Base-by-base conservation (phyloP, 2,888 invertebrate genomes). In the Teleogryllus oceanicus region DNA sequence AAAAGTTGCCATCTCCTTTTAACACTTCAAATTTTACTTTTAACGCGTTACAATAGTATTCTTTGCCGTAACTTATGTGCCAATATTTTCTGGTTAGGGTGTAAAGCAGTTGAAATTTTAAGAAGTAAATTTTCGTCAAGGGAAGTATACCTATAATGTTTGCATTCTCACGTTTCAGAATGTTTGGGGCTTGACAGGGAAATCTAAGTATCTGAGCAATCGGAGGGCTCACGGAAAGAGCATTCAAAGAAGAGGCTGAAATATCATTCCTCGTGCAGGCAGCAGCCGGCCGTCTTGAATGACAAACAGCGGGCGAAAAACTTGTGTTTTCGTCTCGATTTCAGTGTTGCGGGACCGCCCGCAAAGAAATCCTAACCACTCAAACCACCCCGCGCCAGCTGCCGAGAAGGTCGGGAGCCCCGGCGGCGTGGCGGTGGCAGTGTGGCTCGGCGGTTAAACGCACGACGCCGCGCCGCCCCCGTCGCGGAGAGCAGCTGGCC, bases 321-420 rank as follows among this genome's bases (percentile, higher is more conserved):
- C 62, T n/a, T n/a, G 62, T 62, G 62, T 62, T 62, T 62, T 62
- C 62, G 62, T 62, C 62, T 62, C 62, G n/a, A 62, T 62, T 62
- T 62, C 62, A 62, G 62, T 62, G 62, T 62, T 62, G 62, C 62
- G 62, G 62, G 62, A 18, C 62, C 62, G 4, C 13, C 16, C 62
- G n/a, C 13, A 62, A 62, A n/a, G 62, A 62, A 62, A 62, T 62
- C 62, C 62, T 62, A 62, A 62, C 62, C n/a, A 62, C 62, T 62
- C 16, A 62, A n/a, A 62, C 13, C 62, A 62, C 62, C n/a, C 62
- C 62, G 13, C 62, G 62, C 13, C 62, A 62, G 62, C 62, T 62
- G 62, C 62, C 62, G 62, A 62, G n/a, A 11, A 62, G 62, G 62
- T 62, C n/a, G 62, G 62, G 62, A 62, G 13, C 62, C 62, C 62